A percentile compares a stretch with the other conserved stretches of the same genome.
Evolutionary conservation across 1,140 invertebrate species (phyloP).

Genomic region (Drosophila obscura): DNA sequence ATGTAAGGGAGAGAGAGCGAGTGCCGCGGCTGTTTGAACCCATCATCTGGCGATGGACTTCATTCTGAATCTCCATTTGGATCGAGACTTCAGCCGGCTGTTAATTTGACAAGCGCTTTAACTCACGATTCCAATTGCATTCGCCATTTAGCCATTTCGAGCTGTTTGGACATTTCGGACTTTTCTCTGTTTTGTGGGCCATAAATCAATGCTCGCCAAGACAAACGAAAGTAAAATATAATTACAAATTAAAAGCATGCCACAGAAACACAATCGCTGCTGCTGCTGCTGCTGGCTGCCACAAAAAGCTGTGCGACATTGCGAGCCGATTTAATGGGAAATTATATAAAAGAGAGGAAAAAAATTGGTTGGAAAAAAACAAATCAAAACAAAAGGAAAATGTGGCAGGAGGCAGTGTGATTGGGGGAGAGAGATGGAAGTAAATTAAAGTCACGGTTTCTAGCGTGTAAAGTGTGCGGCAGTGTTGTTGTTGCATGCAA

Average conservation of each 20-base stretch:
- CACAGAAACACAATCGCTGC: constrained; percentile 6
- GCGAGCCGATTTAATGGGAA: constrained; percentile 73
- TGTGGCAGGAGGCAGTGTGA: constrained; percentile 13
- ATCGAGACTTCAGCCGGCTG: constrained; percentile 25
- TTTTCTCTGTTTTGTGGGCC: constrained; percentile 49
- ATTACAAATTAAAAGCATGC: constrained; percentile 74
- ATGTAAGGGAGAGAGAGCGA: constrained; percentile 8
- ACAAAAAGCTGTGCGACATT: constrained; percentile 52
- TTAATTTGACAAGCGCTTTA: constrained; percentile 48
- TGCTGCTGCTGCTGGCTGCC: neutral
- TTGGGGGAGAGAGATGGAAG: constrained; percentile 37
- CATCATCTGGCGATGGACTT: neutral
- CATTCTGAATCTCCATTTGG: constrained; percentile 27
- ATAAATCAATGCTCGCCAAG: constrained; percentile 65
- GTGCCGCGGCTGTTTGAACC: neutral
- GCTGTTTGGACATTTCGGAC: constrained; percentile 56
- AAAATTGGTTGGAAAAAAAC: constrained; percentile 37
- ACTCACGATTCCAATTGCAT: constrained; percentile 62
- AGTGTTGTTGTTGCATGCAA: constrained; percentile 44
- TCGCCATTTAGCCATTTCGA: too few species aligned
- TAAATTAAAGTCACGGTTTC: constrained; percentile 81
- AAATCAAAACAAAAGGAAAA: constrained; percentile 62
- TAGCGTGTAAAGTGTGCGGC: constrained; percentile 75
- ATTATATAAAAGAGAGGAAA: constrained; percentile 68
- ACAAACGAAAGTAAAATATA: constrained; percentile 79